These are phyloP conservation scores for Phylloscopus whistleri DNA, from an alignment of 2,113 vertebrate species.

Conservation along the genomic window DNA sequence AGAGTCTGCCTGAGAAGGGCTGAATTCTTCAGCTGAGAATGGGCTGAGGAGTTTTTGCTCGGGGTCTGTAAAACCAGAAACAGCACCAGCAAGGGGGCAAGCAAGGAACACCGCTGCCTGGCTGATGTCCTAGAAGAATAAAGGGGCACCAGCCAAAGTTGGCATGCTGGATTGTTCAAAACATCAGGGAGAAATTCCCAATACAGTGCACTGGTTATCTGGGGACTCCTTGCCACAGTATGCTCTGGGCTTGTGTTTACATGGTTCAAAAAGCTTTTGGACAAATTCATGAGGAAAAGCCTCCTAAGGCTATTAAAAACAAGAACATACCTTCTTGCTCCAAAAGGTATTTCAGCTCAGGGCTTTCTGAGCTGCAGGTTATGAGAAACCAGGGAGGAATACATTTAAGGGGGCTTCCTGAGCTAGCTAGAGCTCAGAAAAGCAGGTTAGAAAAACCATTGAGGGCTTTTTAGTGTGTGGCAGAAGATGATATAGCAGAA, in stretches of 20 bases:
- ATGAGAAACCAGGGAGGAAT: not conserved
- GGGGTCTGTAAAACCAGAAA: not conserved
- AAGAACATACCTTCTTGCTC: not conserved
- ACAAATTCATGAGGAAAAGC: not conserved
- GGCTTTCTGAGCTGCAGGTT: not conserved
- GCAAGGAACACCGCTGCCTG: not conserved
- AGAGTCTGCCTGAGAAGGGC: not conserved
- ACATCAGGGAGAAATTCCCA: not conserved
- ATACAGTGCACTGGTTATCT: not conserved
- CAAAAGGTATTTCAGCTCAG: not conserved
- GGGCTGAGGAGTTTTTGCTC: not conserved
- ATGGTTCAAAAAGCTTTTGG: not conserved
- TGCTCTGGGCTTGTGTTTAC: not conserved
- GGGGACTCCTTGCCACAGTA: not conserved
- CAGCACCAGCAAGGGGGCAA: not conserved
- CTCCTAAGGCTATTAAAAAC: not conserved
- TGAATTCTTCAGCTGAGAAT: not conserved
- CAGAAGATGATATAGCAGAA: not conserved
- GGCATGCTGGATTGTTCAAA: not conserved
- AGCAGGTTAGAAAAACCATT: not conserved
- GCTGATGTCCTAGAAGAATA: not conserved
- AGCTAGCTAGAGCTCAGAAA: not conserved
- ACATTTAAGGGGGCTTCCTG: not conserved
- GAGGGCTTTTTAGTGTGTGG: not conserved
- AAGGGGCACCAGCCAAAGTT: not conserved